These are phyloP conservation scores for Psilanteris sp. DNA, from an alignment of 1,140 invertebrate genomes.

Conservation along the genomic window DNA sequence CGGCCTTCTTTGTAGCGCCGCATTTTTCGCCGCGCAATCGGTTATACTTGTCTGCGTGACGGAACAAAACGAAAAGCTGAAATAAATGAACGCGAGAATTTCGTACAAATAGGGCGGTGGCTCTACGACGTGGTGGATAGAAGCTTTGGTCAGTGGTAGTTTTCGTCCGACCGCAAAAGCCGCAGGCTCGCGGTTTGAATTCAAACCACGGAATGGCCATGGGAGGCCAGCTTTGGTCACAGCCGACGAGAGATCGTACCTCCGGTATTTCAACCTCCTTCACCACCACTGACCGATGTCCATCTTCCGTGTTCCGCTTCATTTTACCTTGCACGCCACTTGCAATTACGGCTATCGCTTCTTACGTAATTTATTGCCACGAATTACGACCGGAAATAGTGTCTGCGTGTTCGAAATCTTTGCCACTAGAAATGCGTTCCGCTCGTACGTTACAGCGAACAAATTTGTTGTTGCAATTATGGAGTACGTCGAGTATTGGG, in stretches of 20 bases:
- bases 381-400: conserved; percentile 29
- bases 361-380: conserved; percentile 49
- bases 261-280: conserved; percentile 59
- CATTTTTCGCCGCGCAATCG: too few species aligned
- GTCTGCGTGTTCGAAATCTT: background rate
- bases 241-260: conserved; percentile 62
- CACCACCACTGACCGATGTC: conserved; percentile 50
- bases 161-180: conserved; percentile 70
- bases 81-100: too few species aligned
- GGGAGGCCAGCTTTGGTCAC: conserved; percentile 69
- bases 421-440: background rate
- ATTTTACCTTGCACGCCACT: conserved; percentile 53
- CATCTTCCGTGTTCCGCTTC: conserved; percentile 60
- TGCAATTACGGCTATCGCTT: conserved; percentile 44
- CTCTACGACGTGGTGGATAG: conserved; percentile 51
- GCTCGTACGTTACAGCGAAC: too few species aligned
- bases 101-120: conserved; percentile 31
- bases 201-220: conserved; percentile 69
- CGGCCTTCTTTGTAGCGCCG: too few species aligned
- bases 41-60: too few species aligned
- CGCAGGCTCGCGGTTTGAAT: conserved; percentile 68
- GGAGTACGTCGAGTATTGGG: too few species aligned
- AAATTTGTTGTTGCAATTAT: too few species aligned
- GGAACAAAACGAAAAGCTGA: too few species aligned
- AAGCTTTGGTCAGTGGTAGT: conserved; percentile 65